Percentiles rank a stretch among this genome's conserved stretches.
Conservation (phyloP, 2,113 vertebrate genomes). For the Spheniscus mendiculus region DNA sequence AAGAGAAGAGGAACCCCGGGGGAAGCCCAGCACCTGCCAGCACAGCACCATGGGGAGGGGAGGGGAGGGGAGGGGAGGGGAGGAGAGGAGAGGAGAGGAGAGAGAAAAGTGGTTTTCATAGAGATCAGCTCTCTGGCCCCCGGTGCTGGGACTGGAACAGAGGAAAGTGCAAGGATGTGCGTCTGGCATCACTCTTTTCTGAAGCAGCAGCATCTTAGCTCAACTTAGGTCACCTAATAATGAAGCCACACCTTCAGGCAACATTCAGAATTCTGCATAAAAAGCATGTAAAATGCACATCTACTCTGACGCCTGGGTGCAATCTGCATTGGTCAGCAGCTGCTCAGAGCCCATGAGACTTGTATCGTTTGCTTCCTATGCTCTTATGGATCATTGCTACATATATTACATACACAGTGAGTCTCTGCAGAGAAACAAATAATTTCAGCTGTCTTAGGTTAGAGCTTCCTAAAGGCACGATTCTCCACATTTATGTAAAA, state of each 20-base stretch:
- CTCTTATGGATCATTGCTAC: neutral
- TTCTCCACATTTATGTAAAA: neutral
- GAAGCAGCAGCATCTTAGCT: neutral
- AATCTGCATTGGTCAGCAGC: neutral
- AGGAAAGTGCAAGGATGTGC: neutral
- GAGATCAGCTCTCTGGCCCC: neutral
- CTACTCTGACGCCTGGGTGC: neutral
- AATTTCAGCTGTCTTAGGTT: neutral
- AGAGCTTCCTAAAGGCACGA: neutral
- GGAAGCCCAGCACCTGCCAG: too few relatives aligned
- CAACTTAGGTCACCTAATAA: neutral
- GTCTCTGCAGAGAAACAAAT: neutral
- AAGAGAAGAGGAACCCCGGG: neutral
- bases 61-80: too few relatives aligned
- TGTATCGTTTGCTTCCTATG: neutral
- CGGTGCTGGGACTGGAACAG: neutral
- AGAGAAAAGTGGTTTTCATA: fast-evolving
- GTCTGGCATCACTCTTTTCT: neutral
- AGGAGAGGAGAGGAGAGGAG: too few relatives aligned
- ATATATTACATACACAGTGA: neutral
- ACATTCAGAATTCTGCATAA: neutral
- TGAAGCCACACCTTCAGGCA: neutral
- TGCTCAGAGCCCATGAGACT: neutral
- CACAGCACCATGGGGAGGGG: too few relatives aligned
- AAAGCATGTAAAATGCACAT: neutral